phyloP scores from a whole-genome alignment of 2,888 invertebrate species.

The Caenorhabditis sp. region DNA sequence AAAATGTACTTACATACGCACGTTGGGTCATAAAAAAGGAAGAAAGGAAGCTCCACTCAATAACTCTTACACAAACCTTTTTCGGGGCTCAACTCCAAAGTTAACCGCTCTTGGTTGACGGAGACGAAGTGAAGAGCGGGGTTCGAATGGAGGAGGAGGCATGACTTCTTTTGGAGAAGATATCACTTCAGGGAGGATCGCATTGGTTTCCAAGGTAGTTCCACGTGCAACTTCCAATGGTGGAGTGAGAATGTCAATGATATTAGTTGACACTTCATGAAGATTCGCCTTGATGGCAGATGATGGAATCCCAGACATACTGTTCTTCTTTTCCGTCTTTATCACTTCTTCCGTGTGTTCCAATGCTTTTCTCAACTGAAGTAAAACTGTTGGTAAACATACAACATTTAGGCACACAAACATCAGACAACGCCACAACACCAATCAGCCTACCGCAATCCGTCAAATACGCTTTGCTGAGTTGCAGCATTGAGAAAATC shows the following conservation, averaged over 20 bases:
- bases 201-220: slow-evolving; percentile 58
- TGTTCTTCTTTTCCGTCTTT: slow-evolving; percentile 56
- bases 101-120: slow-evolving; percentile 42
- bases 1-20: slow-evolving; percentile 50
- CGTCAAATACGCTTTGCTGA: slow-evolving; percentile 81
- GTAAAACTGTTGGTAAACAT: not conserved
- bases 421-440: slow-evolving; percentile 81
- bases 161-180: slow-evolving; percentile 46
- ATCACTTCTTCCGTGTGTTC: slow-evolving; percentile 64
- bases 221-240: slow-evolving; percentile 73
- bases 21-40: slow-evolving; percentile 50
- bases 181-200: slow-evolving; percentile 32
- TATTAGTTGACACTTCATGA: slow-evolving; percentile 42
- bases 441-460: slow-evolving; percentile 81
- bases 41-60: slow-evolving; percentile 5
- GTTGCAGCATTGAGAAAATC: slow-evolving; percentile 81
- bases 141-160: slow-evolving; percentile 51
- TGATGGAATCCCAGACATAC: not conserved
- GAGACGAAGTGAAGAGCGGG: slow-evolving; percentile 43
- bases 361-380: slow-evolving; percentile 70
- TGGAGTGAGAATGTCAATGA: slow-evolving; percentile 78
- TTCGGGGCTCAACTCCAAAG: slow-evolving; percentile 53
- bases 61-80: slow-evolving; percentile 43
- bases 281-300: slow-evolving; percentile 5
- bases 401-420: slow-evolving; percentile 33